phyloP scores from a whole-genome alignment of 2,888 invertebrate species.

The Lingula anatina region DNA sequence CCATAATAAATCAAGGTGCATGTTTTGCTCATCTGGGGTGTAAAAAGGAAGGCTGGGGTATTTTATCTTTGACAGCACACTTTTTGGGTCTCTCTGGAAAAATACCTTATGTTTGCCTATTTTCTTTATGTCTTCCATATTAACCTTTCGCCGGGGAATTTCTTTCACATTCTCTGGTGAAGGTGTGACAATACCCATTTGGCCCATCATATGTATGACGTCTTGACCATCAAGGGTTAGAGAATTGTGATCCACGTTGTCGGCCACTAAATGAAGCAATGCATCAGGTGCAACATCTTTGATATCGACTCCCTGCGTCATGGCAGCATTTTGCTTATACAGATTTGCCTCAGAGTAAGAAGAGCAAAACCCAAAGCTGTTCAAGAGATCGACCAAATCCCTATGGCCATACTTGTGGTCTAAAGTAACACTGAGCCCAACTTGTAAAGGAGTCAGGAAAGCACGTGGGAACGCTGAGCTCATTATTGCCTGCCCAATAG shows the following conservation, averaged over 20 bases:
- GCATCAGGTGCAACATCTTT: background rate
- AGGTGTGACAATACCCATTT: background rate
- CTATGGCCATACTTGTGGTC: too few relatives aligned
- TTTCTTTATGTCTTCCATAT: background rate
- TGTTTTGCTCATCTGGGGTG: too few relatives aligned
- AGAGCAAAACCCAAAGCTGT: background rate
- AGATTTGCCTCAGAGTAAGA: background rate
- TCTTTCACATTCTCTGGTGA: background rate
- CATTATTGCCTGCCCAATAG: too few relatives aligned
- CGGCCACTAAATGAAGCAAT: background rate
- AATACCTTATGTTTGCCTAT: too few relatives aligned
- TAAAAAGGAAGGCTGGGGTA: too few relatives aligned
- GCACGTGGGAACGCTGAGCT: too few relatives aligned
- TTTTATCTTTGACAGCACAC: too few relatives aligned
- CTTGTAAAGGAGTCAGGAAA: too few relatives aligned
- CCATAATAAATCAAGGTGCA: too few relatives aligned
- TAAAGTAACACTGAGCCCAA: too few relatives aligned
- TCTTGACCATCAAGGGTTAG: background rate
- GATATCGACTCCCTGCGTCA: background rate
- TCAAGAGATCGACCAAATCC: too few relatives aligned
- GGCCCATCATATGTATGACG: background rate
- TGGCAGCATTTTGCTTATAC: background rate
- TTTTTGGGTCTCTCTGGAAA: too few relatives aligned
- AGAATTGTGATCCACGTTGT: background rate
- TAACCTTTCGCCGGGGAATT: background rate